Evolutionary conservation across 2,888 invertebrate species (phyloP).

Genomic region (Zaprionus lineosus): DNA sequence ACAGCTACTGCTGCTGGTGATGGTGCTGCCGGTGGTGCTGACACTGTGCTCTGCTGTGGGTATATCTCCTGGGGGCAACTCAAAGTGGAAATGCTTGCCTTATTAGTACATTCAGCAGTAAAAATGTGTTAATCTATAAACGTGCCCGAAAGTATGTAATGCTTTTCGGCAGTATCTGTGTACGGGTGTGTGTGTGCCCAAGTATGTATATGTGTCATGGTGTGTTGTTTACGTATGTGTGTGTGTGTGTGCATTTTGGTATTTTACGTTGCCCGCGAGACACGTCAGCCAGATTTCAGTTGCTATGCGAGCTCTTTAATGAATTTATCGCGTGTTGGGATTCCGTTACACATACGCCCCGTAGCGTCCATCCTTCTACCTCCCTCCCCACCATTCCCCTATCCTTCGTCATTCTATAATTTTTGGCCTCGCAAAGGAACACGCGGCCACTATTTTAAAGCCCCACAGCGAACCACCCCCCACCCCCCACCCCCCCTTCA

Average conservation of each 20-base stretch:
- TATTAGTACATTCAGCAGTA: constrained; percentile 77
- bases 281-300: constrained; percentile 70
- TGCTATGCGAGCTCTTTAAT: constrained; percentile 66
- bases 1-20: too few species aligned
- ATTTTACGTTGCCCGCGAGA: constrained; percentile 72
- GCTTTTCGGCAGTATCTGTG: constrained; percentile 14
- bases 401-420: neutral
- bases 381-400: neutral
- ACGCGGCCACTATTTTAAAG: constrained; percentile 51
- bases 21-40: constrained; percentile 27
- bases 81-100: constrained; percentile 76
- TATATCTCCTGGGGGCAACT: constrained; percentile 65
- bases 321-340: constrained; percentile 77
- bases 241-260: constrained; percentile 45
- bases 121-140: constrained; percentile 78
- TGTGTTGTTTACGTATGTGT: constrained; percentile 7
- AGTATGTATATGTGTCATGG: too few species aligned
- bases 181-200: neutral
- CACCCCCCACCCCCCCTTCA: constrained; percentile 7
- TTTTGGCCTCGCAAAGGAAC: constrained; percentile 46
- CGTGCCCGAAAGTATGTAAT: constrained; percentile 67
- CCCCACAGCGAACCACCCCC: neutral
- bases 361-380: too few species aligned
- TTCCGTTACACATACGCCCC: constrained; percentile 71
- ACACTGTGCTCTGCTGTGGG: constrained; percentile 16